Base-by-base conservation (phyloP, 2,113 vertebrate genomes). In the Balaeniceps rex region DNA sequence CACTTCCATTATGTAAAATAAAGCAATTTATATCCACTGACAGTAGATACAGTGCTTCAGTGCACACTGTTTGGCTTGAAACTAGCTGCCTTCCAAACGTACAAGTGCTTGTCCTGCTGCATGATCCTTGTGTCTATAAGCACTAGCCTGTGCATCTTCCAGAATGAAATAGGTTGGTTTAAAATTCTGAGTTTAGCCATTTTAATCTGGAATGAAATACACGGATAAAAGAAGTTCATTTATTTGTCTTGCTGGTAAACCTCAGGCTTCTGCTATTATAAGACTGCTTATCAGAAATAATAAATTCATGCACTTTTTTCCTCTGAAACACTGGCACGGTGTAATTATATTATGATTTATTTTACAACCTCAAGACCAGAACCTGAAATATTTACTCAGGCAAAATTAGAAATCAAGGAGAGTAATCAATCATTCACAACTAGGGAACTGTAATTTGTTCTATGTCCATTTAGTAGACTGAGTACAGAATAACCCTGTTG, bases 301-400 rank as follows among this genome's bases (percentile, higher is more conserved):
- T 85, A 84, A 82, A 87, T 79, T 38, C 16, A 21, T 72, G 44
- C 9, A 4, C 7, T 79, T 89, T 78, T 94, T 86, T 70, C 31
- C 36, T 69, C 57, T 71, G 87, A 85, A 95, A 82, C 44, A 44
- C 55, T 87, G 81, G 19, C 34, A 87, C 83, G 52, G 44, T 84
- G 21, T 89, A 93, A 96, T 96, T 96, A 72, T 57, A 65, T 72
- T 33, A 57, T 91, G 93, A 94, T 95, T 94, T 94, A 95, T 93
- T 91, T 83, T 65, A 34, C 52, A 76, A 23, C 81, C 87, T 82
- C 38, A 57, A 57, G 81, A 82, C 51, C 29, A 78, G 61, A 68
- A 63, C 61, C 72, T 94, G 84, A 71, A 93, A 79, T 95, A 93
- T 93, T 94, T 96, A 69, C 95, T 82, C n/a, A 40, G 49, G 69